These are phyloP conservation scores for Drosophila limbata DNA, from an alignment of 2,888 invertebrate genomes.

Conservation along the genomic window DNA sequence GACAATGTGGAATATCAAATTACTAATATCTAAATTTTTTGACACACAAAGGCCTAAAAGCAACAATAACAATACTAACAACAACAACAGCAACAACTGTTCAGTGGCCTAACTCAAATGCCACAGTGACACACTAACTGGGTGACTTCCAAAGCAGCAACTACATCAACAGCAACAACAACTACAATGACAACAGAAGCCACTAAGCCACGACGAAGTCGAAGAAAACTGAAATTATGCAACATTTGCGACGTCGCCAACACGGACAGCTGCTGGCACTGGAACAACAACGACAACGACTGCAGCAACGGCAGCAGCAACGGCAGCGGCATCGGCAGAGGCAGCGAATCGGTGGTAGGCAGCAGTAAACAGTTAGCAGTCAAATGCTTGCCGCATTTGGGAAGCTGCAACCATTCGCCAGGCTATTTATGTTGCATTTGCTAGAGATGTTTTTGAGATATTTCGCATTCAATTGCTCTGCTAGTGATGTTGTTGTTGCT, in stretches of 20 bases:
- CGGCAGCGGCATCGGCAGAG: constrained; percentile 4
- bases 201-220: constrained; percentile 47
- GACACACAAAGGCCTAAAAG: constrained; percentile 30
- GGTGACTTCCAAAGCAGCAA: constrained; percentile 69
- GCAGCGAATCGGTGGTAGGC: constrained; percentile 30
- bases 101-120: constrained; percentile 62
- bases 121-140: constrained; percentile 81
- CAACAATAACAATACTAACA: constrained; percentile 22
- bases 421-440: constrained; percentile 48
- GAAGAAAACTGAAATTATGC: constrained; percentile 71
- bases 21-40: constrained; percentile 57
- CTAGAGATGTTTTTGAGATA: constrained; percentile 63
- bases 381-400: constrained; percentile 70
- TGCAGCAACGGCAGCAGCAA: constrained; percentile 1
- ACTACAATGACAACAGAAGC: constrained; percentile 41
- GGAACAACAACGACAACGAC: constrained; percentile 12
- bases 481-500: constrained; percentile 14
- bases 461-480: constrained; percentile 66
- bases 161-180: constrained; percentile 38
- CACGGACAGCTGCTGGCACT: constrained; percentile 61
- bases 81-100: constrained; percentile 24
- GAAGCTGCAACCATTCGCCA: constrained; percentile 64
- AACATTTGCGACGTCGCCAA: constrained; percentile 50
- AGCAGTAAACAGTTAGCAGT: constrained; percentile 29
- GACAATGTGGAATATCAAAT: constrained; percentile 66